Percentiles rank a stretch among this genome's conserved stretches.
These are phyloP conservation scores for Tethea ocularis DNA, from an alignment of 2,888 invertebrate species.

Conservation along the genomic window DNA sequence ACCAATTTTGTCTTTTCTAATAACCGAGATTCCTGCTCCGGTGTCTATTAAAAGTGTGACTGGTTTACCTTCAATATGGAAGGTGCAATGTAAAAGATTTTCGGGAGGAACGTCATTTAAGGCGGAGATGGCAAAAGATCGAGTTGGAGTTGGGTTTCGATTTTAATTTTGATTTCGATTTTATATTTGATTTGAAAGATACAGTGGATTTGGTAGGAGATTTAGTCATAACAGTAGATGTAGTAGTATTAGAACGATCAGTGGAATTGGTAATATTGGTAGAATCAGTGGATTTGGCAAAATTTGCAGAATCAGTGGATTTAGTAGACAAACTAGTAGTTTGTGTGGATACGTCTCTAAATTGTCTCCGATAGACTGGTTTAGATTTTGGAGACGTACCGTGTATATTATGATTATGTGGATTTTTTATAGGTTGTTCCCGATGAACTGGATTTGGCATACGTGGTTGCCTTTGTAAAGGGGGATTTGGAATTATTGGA, in stretches of 20 bases:
- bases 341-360: slow-evolving; percentile 11
- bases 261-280: background rate
- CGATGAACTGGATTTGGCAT: background rate
- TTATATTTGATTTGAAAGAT: background rate
- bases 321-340: slow-evolving; percentile 4
- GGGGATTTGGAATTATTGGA: slow-evolving; percentile 3
- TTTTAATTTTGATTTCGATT: background rate
- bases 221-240: background rate
- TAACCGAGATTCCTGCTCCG: slow-evolving; percentile 15
- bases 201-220: slow-evolving; percentile 8
- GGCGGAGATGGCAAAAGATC: slow-evolving; percentile 10
- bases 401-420: too few relatives aligned
- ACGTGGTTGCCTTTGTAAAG: background rate
- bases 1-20: slow-evolving; percentile 12
- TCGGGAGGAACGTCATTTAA: slow-evolving; percentile 16
- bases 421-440: background rate
- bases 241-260: too few relatives aligned
- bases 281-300: slow-evolving; percentile 4
- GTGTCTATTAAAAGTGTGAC: slow-evolving; percentile 14
- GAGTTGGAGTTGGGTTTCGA: slow-evolving; percentile 1
- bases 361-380: slow-evolving; percentile 4
- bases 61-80: slow-evolving; percentile 17
- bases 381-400: background rate
- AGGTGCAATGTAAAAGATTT: slow-evolving; percentile 18
- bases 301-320: background rate